Conservation (phyloP, 2,113 vertebrate species). For the Oophaga pumilio region DNA sequence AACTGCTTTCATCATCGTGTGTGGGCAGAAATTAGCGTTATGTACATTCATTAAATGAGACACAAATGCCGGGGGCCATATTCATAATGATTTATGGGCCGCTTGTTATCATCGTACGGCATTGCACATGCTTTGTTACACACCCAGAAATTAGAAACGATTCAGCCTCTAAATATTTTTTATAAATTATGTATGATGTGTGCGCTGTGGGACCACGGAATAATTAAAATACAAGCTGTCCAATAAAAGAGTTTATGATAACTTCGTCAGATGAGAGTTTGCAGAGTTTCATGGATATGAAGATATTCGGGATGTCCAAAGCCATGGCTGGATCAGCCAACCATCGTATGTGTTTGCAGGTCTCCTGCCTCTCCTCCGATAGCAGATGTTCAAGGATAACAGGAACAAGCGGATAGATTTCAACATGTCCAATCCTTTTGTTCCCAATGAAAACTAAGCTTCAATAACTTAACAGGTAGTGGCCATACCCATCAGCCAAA, state of each 20-base stretch:
- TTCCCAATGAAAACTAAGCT: too few species aligned
- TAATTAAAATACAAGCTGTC: not conserved
- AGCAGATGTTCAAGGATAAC: too few species aligned
- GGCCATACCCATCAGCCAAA: too few species aligned
- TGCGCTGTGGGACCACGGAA: not conserved
- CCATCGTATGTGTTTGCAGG: too few species aligned
- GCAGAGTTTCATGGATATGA: not conserved
- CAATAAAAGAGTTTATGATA: not conserved
- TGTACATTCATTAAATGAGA: not conserved
- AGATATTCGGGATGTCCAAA: not conserved
- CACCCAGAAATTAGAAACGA: not conserved
- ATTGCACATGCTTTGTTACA: constrained; percentile 4
- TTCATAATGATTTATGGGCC: not conserved
- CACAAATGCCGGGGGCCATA: not conserved
- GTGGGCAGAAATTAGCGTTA: constrained; percentile 11
- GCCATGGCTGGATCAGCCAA: too few species aligned
- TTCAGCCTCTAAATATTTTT: constrained; percentile 1
- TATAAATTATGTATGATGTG: not conserved
- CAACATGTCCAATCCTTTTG: too few species aligned
- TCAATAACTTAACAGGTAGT: too few species aligned
- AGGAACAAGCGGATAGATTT: too few species aligned
- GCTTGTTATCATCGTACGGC: not conserved
- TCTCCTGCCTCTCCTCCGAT: too few species aligned
- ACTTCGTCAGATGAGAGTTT: not conserved
- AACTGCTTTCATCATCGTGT: not conserved